These are phyloP conservation scores for Microctonus hyperodae DNA, from an alignment of 2,888 invertebrate genomes.

Conservation along the genomic window DNA sequence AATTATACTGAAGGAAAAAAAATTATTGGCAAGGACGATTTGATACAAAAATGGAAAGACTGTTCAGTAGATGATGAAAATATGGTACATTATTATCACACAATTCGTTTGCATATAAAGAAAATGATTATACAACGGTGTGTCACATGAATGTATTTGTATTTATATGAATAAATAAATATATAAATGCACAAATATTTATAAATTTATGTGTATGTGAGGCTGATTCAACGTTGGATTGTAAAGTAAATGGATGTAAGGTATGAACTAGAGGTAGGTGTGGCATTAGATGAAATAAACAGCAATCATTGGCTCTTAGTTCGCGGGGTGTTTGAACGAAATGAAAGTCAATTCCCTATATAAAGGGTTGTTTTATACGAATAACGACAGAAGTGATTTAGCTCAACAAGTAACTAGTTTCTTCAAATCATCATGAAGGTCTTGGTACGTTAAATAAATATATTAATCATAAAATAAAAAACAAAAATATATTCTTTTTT, in stretches of 20 bases:
- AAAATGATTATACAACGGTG: conserved; percentile 29
- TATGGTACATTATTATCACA: neutral
- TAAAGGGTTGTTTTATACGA: conserved; percentile 60
- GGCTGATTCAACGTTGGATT: conserved; percentile 19
- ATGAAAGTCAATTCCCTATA: conserved; percentile 63
- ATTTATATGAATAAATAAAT: conserved; percentile 5
- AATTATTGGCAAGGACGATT: neutral
- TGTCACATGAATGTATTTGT: conserved; percentile 13
- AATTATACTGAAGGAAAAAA: neutral
- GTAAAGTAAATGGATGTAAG: conserved; percentile 45
- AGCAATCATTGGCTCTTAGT: conserved; percentile 50
- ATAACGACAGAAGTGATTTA: conserved; percentile 53
- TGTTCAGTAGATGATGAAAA: neutral
- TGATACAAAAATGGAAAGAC: neutral
- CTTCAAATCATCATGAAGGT: conserved; percentile 54
- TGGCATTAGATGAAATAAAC: conserved; percentile 52
- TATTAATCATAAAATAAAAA: conserved; percentile 4
- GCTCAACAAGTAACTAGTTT: conserved; percentile 36
- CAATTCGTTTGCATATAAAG: conserved; percentile 25
- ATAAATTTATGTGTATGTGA: conserved; percentile 38
- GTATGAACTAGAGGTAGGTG: conserved; percentile 53
- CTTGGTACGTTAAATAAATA: conserved; percentile 53
- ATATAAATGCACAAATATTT: conserved; percentile 35
- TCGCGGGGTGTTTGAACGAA: conserved; percentile 57
- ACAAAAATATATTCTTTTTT: too few relatives aligned